A percentile compares a stretch with the other conserved stretches of the same genome.
phyloP scores from a whole-genome alignment of 2,888 invertebrate genomes.

The Mimachlamys varia region DNA sequence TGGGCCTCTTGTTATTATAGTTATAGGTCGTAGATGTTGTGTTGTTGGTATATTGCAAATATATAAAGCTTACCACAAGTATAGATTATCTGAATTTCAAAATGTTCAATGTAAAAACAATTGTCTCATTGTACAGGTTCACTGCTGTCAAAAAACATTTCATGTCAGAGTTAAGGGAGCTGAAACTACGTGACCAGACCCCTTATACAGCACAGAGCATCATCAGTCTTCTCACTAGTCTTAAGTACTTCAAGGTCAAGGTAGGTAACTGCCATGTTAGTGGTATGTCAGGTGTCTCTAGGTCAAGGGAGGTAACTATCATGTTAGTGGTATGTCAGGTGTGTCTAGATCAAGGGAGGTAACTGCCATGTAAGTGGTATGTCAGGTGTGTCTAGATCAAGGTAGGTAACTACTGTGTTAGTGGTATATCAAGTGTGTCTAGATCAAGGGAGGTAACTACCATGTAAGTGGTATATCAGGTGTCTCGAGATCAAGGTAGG shows the following conservation, averaged over 20 bases:
- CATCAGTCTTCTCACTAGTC: conserved; percentile 98
- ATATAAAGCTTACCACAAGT: too few relatives aligned
- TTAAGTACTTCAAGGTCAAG: conserved; percentile 97
- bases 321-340: background rate
- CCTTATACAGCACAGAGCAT: conserved; percentile 91
- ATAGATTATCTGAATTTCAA: too few relatives aligned
- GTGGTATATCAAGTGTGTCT: background rate
- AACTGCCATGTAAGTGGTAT: background rate
- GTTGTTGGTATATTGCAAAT: too few relatives aligned
- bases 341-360: conserved; percentile 83
- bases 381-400: conserved; percentile 79
- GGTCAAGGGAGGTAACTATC: conserved; percentile 83
- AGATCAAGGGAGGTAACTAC: background rate
- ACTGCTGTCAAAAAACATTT: conserved; percentile 95
- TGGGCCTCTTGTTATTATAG: too few relatives aligned
- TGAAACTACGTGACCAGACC: conserved; percentile 91
- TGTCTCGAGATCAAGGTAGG: background rate
- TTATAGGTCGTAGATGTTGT: too few relatives aligned
- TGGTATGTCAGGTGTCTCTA: background rate
- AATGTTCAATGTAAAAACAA: background rate
- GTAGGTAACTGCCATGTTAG: conserved; percentile 76
- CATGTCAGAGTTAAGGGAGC: conserved; percentile 94
- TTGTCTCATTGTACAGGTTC: conserved; percentile 83
- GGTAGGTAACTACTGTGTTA: conserved; percentile 79
- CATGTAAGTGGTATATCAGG: background rate